Base-by-base conservation (phyloP, 92 coral and sea anemone genomes). In the Palythoa grandiflora region DNA sequence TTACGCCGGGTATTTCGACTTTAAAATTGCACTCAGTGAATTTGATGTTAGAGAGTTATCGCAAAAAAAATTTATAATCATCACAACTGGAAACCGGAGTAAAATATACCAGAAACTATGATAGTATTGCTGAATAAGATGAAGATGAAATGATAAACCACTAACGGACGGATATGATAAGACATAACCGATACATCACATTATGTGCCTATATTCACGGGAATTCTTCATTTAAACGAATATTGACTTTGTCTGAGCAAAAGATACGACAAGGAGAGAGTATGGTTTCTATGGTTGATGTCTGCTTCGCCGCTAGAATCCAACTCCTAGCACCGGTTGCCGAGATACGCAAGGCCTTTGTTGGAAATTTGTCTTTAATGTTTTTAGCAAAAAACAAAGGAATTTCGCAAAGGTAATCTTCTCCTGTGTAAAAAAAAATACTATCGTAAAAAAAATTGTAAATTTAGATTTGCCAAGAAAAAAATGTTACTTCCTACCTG, bases 141-240 rank as follows among this genome's bases (percentile, higher is more conserved):
- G 53, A 40, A 70, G 91, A 91, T 91, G 66, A 74, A 87, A 38
- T 88, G 93, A 91, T 91, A 91, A 88, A 91, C 73, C 87, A 88
- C 86, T 88, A 50, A 87, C 90, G 88, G 92, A 88, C 91, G 90
- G 94, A 93, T 75, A 81, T 52, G 89, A 92, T 90, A 92, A 89
- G 75, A 77, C 28, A 17, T 63, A 93, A 90, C 17, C 83, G 96
- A 94, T 94, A 94, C 96, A 94, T 66, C 60, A 61, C 39, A 54
- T 87, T 75, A 59, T 83, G 88, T 85, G 78, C 86, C 6, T 85
- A 73, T 84, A 92, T 89, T 79, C 90, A 88, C 71, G 92, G 88
- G 84, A 91, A 91, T 89, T 93, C 84, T 84, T 89, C 88, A 86
- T 77, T 83, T 87, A 91, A 89, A 85, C 80, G 92, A 91, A 92